Percentiles rank a stretch among this genome's conserved stretches.
Evolutionary conservation across 2,113 vertebrate genomes (phyloP).

Genomic region (Gavialis gangeticus): DNA sequence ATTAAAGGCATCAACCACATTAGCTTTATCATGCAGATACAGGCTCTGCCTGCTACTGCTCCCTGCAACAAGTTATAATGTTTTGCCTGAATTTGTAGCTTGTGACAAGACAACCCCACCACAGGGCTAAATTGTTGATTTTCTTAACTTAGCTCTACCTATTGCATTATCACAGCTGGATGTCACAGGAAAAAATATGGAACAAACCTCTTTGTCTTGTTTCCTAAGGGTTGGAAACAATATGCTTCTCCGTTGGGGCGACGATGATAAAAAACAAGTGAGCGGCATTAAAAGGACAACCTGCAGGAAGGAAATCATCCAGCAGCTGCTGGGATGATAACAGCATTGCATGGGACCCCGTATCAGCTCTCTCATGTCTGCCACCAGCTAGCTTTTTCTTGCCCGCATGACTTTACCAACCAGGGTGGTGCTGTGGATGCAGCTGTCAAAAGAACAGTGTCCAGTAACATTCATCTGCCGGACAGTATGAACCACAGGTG

Average conservation of each 20-base stretch:
- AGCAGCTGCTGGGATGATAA: not conserved
- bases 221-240: not conserved
- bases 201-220: not conserved
- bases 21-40: not conserved
- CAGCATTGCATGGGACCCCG: not conserved
- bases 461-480: accelerated
- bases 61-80: accelerated
- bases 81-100: not conserved
- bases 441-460: not conserved
- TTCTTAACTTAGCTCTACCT: not conserved
- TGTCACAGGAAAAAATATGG: not conserved
- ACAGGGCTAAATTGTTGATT: accelerated
- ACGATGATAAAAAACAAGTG: not conserved
- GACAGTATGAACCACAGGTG: not conserved
- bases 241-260: not conserved
- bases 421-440: not conserved
- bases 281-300: not conserved
- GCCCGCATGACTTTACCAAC: not conserved
- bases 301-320: not conserved
- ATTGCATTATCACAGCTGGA: not conserved
- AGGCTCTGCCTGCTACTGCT: not conserved
- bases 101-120: not conserved
- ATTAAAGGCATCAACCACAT: not conserved
- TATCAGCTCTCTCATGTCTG: accelerated
- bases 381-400: not conserved